phyloP scores from a whole-genome alignment of 1,140 invertebrate genomes.

The Bombus superbus region DNA sequence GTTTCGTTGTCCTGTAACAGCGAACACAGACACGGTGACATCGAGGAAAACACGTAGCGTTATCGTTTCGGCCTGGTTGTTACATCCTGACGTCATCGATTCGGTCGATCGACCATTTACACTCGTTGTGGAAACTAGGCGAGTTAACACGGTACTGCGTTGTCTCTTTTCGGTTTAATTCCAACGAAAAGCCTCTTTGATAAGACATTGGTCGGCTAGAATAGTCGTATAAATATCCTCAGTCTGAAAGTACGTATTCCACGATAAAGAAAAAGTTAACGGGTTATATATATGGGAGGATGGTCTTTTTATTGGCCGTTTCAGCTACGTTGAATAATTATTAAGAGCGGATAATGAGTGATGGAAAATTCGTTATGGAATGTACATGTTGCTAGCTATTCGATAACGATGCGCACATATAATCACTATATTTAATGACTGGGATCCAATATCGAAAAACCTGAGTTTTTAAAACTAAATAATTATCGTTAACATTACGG shows the following conservation, averaged over 20 bases:
- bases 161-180: too few relatives aligned
- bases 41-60: background rate
- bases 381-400: background rate
- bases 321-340: too few relatives aligned
- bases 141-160: too few relatives aligned
- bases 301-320: too few relatives aligned
- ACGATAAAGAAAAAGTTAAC: too few relatives aligned
- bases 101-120: background rate
- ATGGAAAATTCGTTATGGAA: background rate
- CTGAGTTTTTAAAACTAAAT: background rate
- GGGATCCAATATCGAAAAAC: background rate
- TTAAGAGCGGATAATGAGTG: background rate
- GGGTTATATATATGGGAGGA: too few relatives aligned
- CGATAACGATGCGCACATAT: background rate
- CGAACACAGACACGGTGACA: background rate
- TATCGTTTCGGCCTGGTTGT: constrained; percentile 3
- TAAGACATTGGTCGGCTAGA: too few relatives aligned
- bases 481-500: background rate
- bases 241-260: too few relatives aligned
- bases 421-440: background rate
- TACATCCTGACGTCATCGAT: background rate
- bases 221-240: too few relatives aligned
- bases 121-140: background rate
- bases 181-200: too few relatives aligned
- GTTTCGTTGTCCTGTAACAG: background rate